Evolutionary conservation across 1,140 invertebrate species (phyloP).

Genomic region (Microvelia longipes): DNA sequence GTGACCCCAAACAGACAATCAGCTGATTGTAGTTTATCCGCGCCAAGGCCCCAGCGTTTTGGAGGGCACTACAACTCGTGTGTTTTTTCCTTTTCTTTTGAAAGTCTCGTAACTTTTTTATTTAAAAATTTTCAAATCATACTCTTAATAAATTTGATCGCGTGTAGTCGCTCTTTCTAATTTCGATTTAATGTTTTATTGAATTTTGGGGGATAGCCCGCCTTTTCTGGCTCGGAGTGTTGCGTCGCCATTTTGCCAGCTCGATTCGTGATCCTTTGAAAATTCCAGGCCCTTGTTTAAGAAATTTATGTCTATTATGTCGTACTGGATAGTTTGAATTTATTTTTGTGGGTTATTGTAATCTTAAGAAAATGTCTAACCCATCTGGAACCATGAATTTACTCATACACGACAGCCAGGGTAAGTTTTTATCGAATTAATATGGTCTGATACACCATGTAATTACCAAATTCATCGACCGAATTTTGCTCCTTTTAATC

Average conservation of each 20-base stretch:
- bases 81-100: conserved; percentile 23
- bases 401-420: conserved; percentile 46
- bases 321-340: background rate
- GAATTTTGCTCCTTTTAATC: too few species aligned
- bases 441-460: too few species aligned
- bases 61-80: conserved; percentile 28
- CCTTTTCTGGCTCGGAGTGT: background rate
- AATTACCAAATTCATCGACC: too few species aligned
- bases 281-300: conserved; percentile 22
- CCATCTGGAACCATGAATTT: conserved; percentile 45
- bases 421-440: conserved; percentile 31
- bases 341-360: background rate
- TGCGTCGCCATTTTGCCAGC: conserved; percentile 9
- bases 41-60: conserved; percentile 13
- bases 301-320: background rate
- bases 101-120: conserved; percentile 38
- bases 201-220: conserved; percentile 22
- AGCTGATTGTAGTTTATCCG: conserved; percentile 10
- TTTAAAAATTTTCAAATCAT: background rate
- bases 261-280: conserved; percentile 2
- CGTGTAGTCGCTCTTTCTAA: conserved; percentile 31
- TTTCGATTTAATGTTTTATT: too few species aligned
- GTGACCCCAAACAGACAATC: conserved; percentile 12
- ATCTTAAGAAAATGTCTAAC: conserved; percentile 35
- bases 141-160: background rate